Evolutionary conservation across 2,888 invertebrate species (phyloP), one percentile per base, ranked within the genome.

Genomic region (Machimus rusticus): DNA sequence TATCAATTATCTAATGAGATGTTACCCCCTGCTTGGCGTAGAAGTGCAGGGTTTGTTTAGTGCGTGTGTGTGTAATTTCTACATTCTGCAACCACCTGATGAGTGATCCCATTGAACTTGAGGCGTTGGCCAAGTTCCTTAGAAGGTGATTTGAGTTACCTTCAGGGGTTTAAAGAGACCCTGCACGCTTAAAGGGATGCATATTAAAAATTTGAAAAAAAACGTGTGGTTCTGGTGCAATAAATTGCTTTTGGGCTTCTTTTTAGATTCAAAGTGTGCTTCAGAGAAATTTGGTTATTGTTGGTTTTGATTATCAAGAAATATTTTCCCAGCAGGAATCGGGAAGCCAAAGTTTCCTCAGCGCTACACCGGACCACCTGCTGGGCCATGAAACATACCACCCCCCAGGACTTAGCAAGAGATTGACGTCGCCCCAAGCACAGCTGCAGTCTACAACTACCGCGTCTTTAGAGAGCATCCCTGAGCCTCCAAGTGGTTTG

Each of bases 341-440:
- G 57, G 74, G 66, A 37, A 55, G 85, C 86, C 88, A 88, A 81
- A 87, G 81, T 77, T 88, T 87, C 82, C 86, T 85, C 76, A 87
- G 78, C 85, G 76, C 88, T 86, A 88, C 89, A 76, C 87, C 89
- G 57, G 89, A 87, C 88, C 89, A 90, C 89, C 89, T 90, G 89
- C 89, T 89, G 89, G 87, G 89, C 88, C 89, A 88, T 87, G 89
- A 90, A 86, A 88, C 88, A 85, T 81, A 55, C 51, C 89, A 89
- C 87, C 89, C 89, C 84, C 88, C 88, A 76, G 87, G 89, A 31
- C 89, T 88, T 77, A 89, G 89, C 74, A 89, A 86, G 77, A 86
- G 77, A 86, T 34, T 55, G 77, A 77, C 55, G n/a, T 86, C 55
- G 1, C 39, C 16, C n/a, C 76, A 76, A 74, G 31, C 23, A 14